A percentile compares a stretch with the other conserved stretches of the same genome.
phyloP scores from a whole-genome alignment of 64 coral and sea anemone genomes.

The Anthopleura sola region DNA sequence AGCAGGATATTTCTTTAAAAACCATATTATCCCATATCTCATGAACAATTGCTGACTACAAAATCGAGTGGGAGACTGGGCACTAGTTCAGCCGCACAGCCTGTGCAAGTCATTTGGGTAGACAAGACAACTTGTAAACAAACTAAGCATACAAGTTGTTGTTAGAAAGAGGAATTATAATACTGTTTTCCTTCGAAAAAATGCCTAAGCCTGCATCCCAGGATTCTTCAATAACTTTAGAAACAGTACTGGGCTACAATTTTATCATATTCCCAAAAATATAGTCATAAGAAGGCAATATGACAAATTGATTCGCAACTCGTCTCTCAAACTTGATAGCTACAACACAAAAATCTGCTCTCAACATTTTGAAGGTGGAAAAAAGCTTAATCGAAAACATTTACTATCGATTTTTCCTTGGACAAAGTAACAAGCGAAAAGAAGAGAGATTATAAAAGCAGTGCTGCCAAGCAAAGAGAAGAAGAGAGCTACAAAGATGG shows the following conservation, averaged over 20 bases:
- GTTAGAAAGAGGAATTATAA: too few relatives aligned
- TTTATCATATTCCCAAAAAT: conserved; percentile 24
- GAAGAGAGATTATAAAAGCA: conserved; percentile 33
- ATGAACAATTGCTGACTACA: too few relatives aligned
- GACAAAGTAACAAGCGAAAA: conserved; percentile 41
- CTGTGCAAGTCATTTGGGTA: too few relatives aligned
- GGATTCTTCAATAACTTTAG: conserved; percentile 40
- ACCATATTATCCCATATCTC: too few relatives aligned
- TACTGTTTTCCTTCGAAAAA: too few relatives aligned
- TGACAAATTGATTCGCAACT: conserved; percentile 10
- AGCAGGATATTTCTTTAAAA: conserved; percentile 7
- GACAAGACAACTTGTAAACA: not conserved
- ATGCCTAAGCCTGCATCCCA: not conserved
- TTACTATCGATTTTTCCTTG: conserved; percentile 61
- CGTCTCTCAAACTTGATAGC: conserved; percentile 30
- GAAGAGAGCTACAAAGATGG: too few relatives aligned
- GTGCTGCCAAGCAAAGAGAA: too few relatives aligned
- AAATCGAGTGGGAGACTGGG: too few relatives aligned
- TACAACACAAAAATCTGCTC: conserved; percentile 38
- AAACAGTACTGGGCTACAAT: conserved; percentile 19
- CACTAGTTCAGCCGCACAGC: too few relatives aligned
- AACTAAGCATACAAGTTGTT: not conserved
- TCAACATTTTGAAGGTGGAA: conserved; percentile 33
- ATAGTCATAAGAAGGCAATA: conserved; percentile 27
- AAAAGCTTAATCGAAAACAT: conserved; percentile 38